Percentiles rank a stretch among this genome's conserved stretches.
Conservation (phyloP, 2,113 vertebrate genomes). For the Pristiophorus japonicus region DNA sequence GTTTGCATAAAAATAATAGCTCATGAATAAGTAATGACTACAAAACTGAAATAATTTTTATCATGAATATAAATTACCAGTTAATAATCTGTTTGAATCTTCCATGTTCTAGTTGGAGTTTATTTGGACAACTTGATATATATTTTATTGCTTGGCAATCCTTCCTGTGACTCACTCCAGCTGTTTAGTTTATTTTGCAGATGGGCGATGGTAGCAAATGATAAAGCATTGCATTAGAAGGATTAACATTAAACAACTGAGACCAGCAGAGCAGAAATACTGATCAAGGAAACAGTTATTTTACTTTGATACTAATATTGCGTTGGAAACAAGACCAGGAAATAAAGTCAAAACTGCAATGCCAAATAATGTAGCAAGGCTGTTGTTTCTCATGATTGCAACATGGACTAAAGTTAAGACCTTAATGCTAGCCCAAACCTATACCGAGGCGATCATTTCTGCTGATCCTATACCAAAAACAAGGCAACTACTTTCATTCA, state of each 20-base stretch:
- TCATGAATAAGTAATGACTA: neutral
- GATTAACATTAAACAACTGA: neutral
- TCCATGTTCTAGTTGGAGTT: neutral
- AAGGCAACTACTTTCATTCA: neutral
- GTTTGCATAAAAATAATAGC: neutral
- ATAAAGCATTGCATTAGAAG: neutral
- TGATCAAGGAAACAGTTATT: neutral
- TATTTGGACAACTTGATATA: neutral
- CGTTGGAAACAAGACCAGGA: neutral
- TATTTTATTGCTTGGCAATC: constrained; percentile 16
- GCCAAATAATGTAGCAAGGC: neutral
- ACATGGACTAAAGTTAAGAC: neutral
- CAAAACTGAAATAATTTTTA: neutral
- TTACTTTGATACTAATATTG: neutral
- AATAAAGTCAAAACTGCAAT: neutral
- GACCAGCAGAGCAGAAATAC: neutral
- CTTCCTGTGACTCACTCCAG: constrained; percentile 23
- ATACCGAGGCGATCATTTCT: neutral
- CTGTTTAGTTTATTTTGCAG: constrained; percentile 19
- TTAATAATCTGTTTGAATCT: neutral
- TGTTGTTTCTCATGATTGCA: neutral
- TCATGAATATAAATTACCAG: neutral
- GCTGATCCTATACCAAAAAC: neutral
- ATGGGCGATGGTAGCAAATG: neutral
- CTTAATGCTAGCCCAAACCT: neutral